Evolutionary conservation across 2,797 vertebrate species (phyloP), one percentile per base, ranked within the genome.

Genomic region (Anisognathus igniventris): DNA sequence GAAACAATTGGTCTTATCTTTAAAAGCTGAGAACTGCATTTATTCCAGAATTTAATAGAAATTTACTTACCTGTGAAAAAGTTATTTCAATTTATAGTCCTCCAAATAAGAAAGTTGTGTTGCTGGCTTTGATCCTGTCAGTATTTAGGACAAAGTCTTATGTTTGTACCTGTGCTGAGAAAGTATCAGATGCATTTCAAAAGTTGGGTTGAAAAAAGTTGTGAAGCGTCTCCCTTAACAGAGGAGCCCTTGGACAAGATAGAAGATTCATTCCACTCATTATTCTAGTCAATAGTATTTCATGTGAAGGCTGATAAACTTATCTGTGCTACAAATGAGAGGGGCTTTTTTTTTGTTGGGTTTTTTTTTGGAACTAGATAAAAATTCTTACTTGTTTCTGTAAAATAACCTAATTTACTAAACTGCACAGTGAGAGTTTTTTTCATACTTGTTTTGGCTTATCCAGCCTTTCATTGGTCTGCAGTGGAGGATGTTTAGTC

Each of bases 291-390:
- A 78, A n/a, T 33, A 78, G 14, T 45, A 9, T 8, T 76, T 73
- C 1, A 1, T 72, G 12, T 75, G 54, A 74, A 84, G 28, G 27
- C 14, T 92, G 15, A 3, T 54, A 45, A 57, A 71, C 5, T 56
- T 60, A 9, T 47, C 12, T 40, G 0, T 67, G 22, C 30, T 93
- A 16, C 11, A 39, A 10, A 16, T 68, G 5, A 62, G 33, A 77
- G 14, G 4, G 15, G 0, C 2, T 28, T 35, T 13, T 28, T 35
- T 13, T 54, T 14, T 30, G 28, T 19, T 51, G 57, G 4, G 0
- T 3, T 51, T 5, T 18, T 37, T 50, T 71, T 74, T 48, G 10
- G 14, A 50, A 60, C 6, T 54, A 58, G 37, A 11, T 58, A 25
- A 53, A 42, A 65, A 47, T 13, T 44, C 22, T 60, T 65, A 31